Evolutionary conservation across 2,113 vertebrate genomes (phyloP), one percentile per base, ranked within the genome.

Genomic region (Thalassoma bifasciatum): DNA sequence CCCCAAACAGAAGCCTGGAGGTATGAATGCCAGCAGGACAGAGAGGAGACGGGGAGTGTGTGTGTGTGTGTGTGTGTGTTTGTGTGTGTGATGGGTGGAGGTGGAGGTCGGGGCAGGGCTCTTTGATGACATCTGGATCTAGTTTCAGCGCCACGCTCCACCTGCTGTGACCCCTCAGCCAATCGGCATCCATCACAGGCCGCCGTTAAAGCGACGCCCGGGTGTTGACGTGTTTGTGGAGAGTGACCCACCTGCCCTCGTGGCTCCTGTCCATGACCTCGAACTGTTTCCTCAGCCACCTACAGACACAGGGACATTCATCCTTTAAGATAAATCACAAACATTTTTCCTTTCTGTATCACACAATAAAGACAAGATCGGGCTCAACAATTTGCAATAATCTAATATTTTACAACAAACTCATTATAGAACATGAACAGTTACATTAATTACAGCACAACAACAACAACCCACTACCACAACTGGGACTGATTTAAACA

Each of bases 211-310:
- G 30, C 23, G 73, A 38, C 4, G 44, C 68, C 10, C 59, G 62
- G 60, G 26, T 51, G 77, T 30, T 50, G 74, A 70, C 22, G 7
- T 65, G 72, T 71, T 51, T 44, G 56, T 4, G 37, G 72, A 2
- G 36, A 37, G 69, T 76, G 42, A 79, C 94, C 86, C 88, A 96
- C 95, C 95, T 96, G 89, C 95, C 95, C 80, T 96, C 95, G 46
- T 91, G 92, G 0, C 66, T 93, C 75, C 95, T 85, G 87, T 96
- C 95, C 95, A 96, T 94, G 58, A 89, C 78, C 1, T 96, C 94
- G 76, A 96, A 96, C 91, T 96, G 95, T 59, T 96, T 96, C 83
- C 94, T 79, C 66, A 96, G 89, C 95, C 95, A 96, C 88, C 95
- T 96, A 47, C 23, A 66, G 59, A 44, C 30, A 8, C 46, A 56